Conservation (phyloP, 2,797 vertebrate species). For the Crocodylus rhombifer region DNA sequence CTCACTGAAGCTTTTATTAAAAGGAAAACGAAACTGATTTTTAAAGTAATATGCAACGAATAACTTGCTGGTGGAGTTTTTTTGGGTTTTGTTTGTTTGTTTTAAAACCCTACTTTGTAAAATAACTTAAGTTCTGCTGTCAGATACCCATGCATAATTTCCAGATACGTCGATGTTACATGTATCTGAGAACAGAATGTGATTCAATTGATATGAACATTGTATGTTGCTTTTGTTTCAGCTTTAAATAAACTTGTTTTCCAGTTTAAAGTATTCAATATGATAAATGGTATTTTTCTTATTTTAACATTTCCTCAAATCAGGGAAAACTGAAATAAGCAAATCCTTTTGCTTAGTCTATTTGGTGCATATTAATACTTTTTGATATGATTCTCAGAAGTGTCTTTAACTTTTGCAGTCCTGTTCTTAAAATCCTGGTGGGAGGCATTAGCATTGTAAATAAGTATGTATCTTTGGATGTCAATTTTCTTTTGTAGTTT, state of each 20-base stretch:
- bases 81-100: not conserved
- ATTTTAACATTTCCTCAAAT: not conserved
- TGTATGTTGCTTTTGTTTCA: not conserved
- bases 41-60: not conserved
- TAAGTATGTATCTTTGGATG: not conserved
- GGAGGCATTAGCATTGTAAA: not conserved
- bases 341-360: not conserved
- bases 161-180: fast-evolving
- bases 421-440: not conserved
- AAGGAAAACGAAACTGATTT: not conserved
- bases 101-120: not conserved
- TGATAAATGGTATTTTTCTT: not conserved
- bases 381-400: not conserved
- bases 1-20: not conserved
- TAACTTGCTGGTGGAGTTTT: not conserved
- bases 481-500: conserved; percentile 84
- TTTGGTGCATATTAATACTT: not conserved
- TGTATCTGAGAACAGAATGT: not conserved
- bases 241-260: not conserved
- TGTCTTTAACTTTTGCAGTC: not conserved
- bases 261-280: not conserved
- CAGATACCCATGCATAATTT: fast-evolving
- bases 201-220: too few relatives aligned
- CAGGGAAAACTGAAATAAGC: not conserved
- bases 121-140: not conserved